Percentiles rank a stretch among this genome's conserved stretches.
Evolutionary conservation across 2,888 invertebrate genomes (phyloP).

Genomic region (Trissolcus brochymenae): DNA sequence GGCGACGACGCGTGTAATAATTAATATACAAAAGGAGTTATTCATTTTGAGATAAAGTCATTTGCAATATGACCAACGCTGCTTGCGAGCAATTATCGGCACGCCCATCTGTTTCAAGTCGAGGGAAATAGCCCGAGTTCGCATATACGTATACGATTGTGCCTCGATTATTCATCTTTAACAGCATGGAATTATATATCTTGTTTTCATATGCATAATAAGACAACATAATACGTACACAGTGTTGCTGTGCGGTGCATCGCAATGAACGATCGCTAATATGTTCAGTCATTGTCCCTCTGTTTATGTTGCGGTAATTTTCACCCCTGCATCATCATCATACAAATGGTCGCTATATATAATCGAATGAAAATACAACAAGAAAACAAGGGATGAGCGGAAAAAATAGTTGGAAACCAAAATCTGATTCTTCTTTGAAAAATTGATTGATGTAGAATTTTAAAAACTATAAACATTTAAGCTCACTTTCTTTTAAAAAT

Average conservation of each 20-base stretch:
- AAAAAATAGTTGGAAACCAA: too few species aligned
- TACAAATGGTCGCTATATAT: too few species aligned
- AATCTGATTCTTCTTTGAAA: too few species aligned
- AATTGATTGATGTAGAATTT: too few species aligned
- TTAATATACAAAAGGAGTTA: conserved; percentile 36
- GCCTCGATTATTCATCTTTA: conserved; percentile 25
- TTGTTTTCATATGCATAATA: conserved; percentile 16
- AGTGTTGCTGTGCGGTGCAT: too few species aligned
- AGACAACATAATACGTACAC: conserved; percentile 14
- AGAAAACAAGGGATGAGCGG: too few species aligned
- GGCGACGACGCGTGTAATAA: conserved; percentile 21
- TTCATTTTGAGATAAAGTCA: conserved; percentile 46
- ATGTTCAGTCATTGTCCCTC: too few species aligned
- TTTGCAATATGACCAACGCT: conserved; percentile 37
- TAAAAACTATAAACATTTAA: too few species aligned
- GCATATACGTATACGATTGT: conserved; percentile 38
- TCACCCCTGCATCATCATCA: background rate
- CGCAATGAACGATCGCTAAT: too few species aligned
- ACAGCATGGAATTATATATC: conserved; percentile 33
- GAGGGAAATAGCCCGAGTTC: conserved; percentile 47
- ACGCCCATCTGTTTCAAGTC: conserved; percentile 50
- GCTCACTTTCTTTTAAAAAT: too few species aligned
- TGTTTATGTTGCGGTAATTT: background rate
- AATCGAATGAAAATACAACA: too few species aligned
- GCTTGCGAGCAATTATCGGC: conserved; percentile 50